A percentile compares a stretch with the other conserved stretches of the same genome.
phyloP scores from a whole-genome alignment of 2,113 vertebrate species.

The Etheostoma spectabile region DNA sequence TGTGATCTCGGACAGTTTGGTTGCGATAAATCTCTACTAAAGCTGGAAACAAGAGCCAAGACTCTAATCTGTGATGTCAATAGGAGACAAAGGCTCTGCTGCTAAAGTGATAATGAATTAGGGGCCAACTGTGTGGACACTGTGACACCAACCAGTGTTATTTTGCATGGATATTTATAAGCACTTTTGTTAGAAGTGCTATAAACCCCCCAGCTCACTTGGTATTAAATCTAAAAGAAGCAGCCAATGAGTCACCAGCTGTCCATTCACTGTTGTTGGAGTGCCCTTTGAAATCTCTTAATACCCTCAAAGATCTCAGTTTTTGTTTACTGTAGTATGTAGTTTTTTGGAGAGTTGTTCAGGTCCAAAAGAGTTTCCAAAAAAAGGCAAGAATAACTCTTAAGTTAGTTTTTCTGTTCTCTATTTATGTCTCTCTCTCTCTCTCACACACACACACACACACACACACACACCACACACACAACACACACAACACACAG shows the following conservation, averaged over 20 bases:
- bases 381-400: slow-evolving; percentile 46
- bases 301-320: slow-evolving; percentile 21
- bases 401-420: slow-evolving; percentile 38
- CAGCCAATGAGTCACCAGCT: neutral
- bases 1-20: slow-evolving; percentile 50
- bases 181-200: slow-evolving; percentile 19
- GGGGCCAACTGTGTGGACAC: slow-evolving; percentile 46
- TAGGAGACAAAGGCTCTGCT: slow-evolving; percentile 65
- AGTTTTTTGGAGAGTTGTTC: slow-evolving; percentile 41
- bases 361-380: slow-evolving; percentile 39
- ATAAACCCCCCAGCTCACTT: slow-evolving; percentile 8
- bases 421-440: slow-evolving; percentile 2
- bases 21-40: slow-evolving; percentile 64
- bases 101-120: slow-evolving; percentile 66
- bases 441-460: too few relatives aligned
- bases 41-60: slow-evolving; percentile 70
- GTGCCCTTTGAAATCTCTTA: slow-evolving; percentile 18
- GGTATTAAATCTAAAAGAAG: slow-evolving; percentile 18
- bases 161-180: slow-evolving; percentile 44
- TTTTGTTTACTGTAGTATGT: slow-evolving; percentile 28
- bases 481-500: too few relatives aligned
- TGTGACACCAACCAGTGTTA: slow-evolving; percentile 21
- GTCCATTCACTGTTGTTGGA: slow-evolving; percentile 2
- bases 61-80: slow-evolving; percentile 73
- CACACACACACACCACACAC: too few relatives aligned